Conservation (phyloP, 2,797 vertebrate species). For the Onychomys torridus region DNA sequence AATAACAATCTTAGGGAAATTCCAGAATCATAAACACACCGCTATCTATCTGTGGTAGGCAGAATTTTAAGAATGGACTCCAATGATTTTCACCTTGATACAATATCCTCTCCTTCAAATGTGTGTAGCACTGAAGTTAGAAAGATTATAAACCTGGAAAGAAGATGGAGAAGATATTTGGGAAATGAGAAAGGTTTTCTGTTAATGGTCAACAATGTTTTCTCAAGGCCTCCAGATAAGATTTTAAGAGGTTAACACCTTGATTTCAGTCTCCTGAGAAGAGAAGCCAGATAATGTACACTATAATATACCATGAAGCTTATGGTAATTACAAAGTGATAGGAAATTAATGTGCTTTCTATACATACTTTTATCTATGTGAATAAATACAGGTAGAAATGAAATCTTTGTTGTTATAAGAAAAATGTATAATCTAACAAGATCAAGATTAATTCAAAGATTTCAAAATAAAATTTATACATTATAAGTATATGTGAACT, state of each 20-base stretch:
- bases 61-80: slow-evolving; percentile 40
- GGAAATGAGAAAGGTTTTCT: background rate
- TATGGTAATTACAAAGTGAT: slow-evolving; percentile 6
- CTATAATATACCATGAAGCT: background rate
- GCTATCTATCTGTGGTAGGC: background rate
- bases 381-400: slow-evolving; percentile 35
- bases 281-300: background rate
- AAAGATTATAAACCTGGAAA: slow-evolving; percentile 14
- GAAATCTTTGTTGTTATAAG: background rate
- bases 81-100: background rate
- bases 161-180: background rate
- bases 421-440: slow-evolving; percentile 35
- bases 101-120: background rate
- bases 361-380: background rate
- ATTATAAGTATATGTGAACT: slow-evolving; percentile 38
- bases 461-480: slow-evolving; percentile 61
- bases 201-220: background rate
- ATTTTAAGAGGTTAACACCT: background rate
- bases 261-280: slow-evolving; percentile 38
- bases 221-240: background rate
- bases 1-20: slow-evolving; percentile 27
- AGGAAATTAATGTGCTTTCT: slow-evolving; percentile 44
- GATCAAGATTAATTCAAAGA: slow-evolving; percentile 37
- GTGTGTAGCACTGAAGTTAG: background rate
- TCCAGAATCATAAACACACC: background rate